Evolutionary conservation across 2,888 invertebrate species (phyloP).

Genomic region (Ectropis crepuscularia): DNA sequence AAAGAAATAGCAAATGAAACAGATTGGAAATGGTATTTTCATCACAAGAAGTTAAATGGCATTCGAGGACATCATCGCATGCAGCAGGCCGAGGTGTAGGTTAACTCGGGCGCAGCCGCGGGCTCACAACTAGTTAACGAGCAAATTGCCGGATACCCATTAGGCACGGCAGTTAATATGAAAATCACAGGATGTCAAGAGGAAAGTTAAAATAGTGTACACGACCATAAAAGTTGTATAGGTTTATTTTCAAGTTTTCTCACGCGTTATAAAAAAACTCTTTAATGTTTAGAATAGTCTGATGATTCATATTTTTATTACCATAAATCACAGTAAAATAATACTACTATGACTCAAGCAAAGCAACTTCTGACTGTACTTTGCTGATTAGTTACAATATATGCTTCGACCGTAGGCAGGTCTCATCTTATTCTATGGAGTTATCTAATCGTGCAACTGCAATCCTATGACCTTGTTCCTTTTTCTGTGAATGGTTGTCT

Average conservation of each 20-base stretch:
- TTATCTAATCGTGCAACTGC: conserved; percentile 20
- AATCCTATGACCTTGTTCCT: conserved; percentile 26
- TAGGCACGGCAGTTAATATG: conserved; percentile 42
- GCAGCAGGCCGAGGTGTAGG: conserved; percentile 11
- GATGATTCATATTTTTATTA: conserved; percentile 18
- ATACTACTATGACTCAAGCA: conserved; percentile 19
- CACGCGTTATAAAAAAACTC: neutral
- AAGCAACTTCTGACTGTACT: neutral
- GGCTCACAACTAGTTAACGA: conserved; percentile 37
- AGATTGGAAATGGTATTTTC: neutral
- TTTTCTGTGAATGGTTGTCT: conserved; percentile 21
- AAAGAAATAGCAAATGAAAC: neutral
- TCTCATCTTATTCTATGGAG: conserved; percentile 20
- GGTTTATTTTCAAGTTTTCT: conserved; percentile 16
- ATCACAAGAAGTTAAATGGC: neutral
- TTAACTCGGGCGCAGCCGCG: conserved; percentile 27
- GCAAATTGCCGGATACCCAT: conserved; percentile 42
- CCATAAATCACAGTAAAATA: conserved; percentile 15
- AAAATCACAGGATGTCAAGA: conserved; percentile 45
- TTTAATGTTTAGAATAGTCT: conserved; percentile 1
- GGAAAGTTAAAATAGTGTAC: conserved; percentile 40
- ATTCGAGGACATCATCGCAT: conserved; percentile 7
- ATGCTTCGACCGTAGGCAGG: neutral
- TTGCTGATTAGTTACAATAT: neutral
- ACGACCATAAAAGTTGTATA: conserved; percentile 36